Conservation (phyloP, 1,140 invertebrate genomes). For the Dreissena rostriformis region DNA sequence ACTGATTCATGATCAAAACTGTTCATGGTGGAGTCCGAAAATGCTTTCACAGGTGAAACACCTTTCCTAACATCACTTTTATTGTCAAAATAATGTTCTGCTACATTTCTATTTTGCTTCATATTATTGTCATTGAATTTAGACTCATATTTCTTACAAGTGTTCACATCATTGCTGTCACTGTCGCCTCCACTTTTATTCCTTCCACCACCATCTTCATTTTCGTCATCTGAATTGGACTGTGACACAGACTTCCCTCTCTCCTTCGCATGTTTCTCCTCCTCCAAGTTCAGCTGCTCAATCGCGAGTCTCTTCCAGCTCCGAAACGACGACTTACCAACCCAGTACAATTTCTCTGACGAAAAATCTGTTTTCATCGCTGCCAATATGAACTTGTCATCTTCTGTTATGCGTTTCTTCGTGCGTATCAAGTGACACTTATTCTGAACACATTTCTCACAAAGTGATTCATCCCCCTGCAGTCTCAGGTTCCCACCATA, state of each 20-base stretch:
- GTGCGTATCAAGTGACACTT: constrained; percentile 80
- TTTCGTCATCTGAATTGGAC: constrained; percentile 39
- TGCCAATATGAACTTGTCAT: constrained; percentile 77
- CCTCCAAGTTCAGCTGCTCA: constrained; percentile 57
- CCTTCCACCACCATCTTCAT: constrained; percentile 4
- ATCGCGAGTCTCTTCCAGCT: constrained; percentile 79
- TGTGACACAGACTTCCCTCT: neutral
- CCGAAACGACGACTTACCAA: constrained; percentile 81
- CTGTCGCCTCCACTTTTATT: constrained; percentile 5
- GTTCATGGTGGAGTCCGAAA: constrained; percentile 15
- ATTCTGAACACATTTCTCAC: constrained; percentile 82
- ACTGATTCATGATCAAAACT: constrained; percentile 52
- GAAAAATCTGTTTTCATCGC: constrained; percentile 67
- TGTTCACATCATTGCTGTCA: constrained; percentile 8
- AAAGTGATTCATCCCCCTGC: constrained; percentile 68
- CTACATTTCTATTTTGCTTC: constrained; percentile 10
- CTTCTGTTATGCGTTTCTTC: constrained; percentile 75
- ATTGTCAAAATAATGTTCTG: neutral
- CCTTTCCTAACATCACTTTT: constrained; percentile 18
- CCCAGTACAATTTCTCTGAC: constrained; percentile 77
- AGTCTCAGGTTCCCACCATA: constrained; percentile 82
- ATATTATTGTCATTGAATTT: constrained; percentile 5
- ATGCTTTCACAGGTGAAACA: too few species aligned
- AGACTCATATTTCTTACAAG: constrained; percentile 6
- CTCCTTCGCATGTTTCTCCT: constrained; percentile 18